Conservation (phyloP, 2,797 vertebrate genomes). For the Prunella strophiata region DNA sequence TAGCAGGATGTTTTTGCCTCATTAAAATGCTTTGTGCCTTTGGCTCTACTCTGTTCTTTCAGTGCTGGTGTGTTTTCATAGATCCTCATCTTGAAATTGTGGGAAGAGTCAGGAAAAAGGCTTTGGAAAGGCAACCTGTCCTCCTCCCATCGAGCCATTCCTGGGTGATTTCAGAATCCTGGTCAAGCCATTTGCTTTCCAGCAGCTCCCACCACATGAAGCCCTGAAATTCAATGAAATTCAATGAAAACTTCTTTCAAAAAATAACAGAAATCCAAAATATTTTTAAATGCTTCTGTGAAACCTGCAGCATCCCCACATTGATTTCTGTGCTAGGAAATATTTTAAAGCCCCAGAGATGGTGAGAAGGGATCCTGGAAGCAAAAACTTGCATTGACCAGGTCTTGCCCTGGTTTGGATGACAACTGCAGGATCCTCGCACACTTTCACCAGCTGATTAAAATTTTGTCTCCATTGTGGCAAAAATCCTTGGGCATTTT, state of each 20-base stretch:
- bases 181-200: neutral
- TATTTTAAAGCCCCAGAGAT: neutral
- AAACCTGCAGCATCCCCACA: rapidly evolving
- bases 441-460: neutral
- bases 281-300: neutral
- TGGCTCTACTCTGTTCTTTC: neutral
- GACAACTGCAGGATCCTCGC: rapidly evolving
- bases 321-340: neutral
- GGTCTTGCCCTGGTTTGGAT: rapidly evolving
- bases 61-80: neutral
- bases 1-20: conserved; percentile 34
- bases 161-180: neutral
- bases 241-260: neutral
- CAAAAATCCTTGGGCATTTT: neutral
- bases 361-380: neutral
- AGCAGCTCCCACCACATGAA: neutral
- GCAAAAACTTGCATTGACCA: neutral
- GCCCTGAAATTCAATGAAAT: neutral
- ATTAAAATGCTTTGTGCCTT: conserved; percentile 42
- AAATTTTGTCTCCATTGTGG: neutral
- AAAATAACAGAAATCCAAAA: rapidly evolving
- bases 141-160: neutral
- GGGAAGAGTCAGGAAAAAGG: neutral
- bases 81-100: neutral
- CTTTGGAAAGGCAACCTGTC: neutral